phyloP scores from a whole-genome alignment of 53 echinoderm and acorn worm genomes.

The Antedon mediterranea region DNA sequence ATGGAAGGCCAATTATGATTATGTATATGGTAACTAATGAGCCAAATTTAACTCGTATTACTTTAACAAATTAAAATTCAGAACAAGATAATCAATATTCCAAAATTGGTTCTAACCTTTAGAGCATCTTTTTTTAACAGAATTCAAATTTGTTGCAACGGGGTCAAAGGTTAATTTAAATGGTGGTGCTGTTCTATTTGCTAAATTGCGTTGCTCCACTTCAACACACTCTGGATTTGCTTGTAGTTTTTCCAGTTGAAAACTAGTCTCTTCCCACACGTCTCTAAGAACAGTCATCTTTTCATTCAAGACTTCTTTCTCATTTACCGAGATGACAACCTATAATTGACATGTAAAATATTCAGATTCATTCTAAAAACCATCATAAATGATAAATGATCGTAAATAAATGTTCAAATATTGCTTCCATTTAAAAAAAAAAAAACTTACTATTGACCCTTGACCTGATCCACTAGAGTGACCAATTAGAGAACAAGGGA shows the following conservation, averaged over 20 bases:
- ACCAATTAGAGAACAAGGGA: constrained; percentile 72
- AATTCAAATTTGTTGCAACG: not conserved
- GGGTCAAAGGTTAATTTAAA: constrained; percentile 75
- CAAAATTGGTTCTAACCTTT: not conserved
- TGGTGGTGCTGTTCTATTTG: constrained; percentile 61
- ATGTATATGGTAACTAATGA: not conserved
- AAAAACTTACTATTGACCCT: constrained; percentile 38
- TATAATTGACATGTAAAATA: constrained; percentile 1
- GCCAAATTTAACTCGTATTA: no score
- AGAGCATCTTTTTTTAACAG: not conserved
- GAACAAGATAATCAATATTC: no score
- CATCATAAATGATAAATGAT: no score
- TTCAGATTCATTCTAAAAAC: no score
- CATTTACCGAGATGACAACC: constrained; percentile 51
- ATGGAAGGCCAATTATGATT: no score
- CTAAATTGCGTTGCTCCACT: constrained; percentile 41
- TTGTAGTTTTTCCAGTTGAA: constrained; percentile 65
- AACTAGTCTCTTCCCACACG: constrained; percentile 89
- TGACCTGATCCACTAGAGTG: constrained; percentile 35
- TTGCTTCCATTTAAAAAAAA: no score
- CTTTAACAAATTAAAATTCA: no score
- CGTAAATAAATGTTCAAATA: no score
- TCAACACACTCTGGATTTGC: constrained; percentile 77
- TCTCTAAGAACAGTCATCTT: constrained; percentile 57
- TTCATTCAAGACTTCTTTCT: constrained; percentile 31